A percentile compares a stretch with the other conserved stretches of the same genome.
Evolutionary conservation across 2,888 invertebrate genomes (phyloP).

Genomic region (Lasioglossum calceatum): DNA sequence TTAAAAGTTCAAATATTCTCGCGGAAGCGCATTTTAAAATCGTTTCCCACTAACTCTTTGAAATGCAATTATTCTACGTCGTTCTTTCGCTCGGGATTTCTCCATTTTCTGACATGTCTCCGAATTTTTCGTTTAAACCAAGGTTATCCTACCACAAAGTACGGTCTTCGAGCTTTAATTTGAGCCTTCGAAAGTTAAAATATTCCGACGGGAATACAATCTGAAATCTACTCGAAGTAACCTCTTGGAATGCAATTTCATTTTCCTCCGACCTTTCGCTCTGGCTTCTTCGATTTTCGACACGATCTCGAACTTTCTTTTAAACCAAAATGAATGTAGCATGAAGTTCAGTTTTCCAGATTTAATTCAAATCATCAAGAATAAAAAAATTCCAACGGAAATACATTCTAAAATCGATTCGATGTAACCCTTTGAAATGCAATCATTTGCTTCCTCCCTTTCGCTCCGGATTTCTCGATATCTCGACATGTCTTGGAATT

Average conservation of each 20-base stretch:
- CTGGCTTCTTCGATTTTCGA: not conserved
- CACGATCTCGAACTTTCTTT: not conserved
- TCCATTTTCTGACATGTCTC: not conserved
- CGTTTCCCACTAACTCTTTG: not conserved
- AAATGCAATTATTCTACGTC: not conserved
- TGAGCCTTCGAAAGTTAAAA: not conserved
- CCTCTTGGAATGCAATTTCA: not conserved
- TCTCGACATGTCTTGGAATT: not conserved
- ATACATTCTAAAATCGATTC: not conserved
- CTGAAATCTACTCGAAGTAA: not conserved
- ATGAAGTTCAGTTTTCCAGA: not conserved
- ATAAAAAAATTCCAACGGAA: not conserved
- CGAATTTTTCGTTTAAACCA: not conserved
- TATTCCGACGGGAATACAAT: not conserved
- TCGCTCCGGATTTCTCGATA: not conserved
- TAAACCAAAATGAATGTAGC: not conserved
- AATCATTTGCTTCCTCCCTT: not conserved
- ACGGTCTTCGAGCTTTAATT: not conserved
- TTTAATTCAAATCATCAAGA: not conserved
- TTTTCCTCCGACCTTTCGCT: not conserved
- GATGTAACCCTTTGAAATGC: not conserved
- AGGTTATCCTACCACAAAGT: not conserved
- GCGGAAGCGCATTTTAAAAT: no score
- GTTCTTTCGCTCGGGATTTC: not conserved
- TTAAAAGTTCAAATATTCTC: not conserved